These are phyloP conservation scores for Autographa gamma DNA, from an alignment of 2,888 invertebrate species.

Conservation along the genomic window DNA sequence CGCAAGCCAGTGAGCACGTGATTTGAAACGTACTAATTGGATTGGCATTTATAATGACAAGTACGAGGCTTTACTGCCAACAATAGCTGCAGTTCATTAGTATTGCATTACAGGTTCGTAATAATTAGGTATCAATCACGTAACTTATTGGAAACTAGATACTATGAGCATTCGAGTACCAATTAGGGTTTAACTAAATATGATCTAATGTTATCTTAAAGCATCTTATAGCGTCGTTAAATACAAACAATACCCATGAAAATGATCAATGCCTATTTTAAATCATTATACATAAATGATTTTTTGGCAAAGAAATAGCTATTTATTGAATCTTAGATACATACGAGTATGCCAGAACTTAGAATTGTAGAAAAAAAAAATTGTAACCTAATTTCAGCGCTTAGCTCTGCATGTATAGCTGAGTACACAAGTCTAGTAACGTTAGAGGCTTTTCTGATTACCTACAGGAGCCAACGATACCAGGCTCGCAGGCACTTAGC, in stretches of 20 bases:
- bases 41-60: constrained; percentile 36
- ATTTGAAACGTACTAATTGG: constrained; percentile 49
- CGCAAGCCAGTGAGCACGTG: constrained; percentile 48
- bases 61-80: neutral
- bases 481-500: constrained; percentile 9
- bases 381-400: too few relatives aligned
- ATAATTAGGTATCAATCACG: constrained; percentile 1
- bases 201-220: neutral
- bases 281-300: too few relatives aligned
- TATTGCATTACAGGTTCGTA: neutral
- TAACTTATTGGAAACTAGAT: neutral
- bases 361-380: too few relatives aligned
- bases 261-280: too few relatives aligned
- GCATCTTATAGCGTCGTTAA: too few relatives aligned
- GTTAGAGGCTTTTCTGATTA: constrained; percentile 8
- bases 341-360: too few relatives aligned
- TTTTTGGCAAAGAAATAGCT: too few relatives aligned
- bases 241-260: too few relatives aligned
- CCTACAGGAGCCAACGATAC: neutral
- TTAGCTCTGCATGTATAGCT: neutral
- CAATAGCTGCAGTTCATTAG: neutral
- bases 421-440: neutral
- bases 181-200: neutral
- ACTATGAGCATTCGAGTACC: neutral
- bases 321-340: too few relatives aligned